Evolutionary conservation across 2,797 vertebrate genomes (phyloP), one percentile per base, ranked within the genome.

Genomic region (Prunella strophiata): DNA sequence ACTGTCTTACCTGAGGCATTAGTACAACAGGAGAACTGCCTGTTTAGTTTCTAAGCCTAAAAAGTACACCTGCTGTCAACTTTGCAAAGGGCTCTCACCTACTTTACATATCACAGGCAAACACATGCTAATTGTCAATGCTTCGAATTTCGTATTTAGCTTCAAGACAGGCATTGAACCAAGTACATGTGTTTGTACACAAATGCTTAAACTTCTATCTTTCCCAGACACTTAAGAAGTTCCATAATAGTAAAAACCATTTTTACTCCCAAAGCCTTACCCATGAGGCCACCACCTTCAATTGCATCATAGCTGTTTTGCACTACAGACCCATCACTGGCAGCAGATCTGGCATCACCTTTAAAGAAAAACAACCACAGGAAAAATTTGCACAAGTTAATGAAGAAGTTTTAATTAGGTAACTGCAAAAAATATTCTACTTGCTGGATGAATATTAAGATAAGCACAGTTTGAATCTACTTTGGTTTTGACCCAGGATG

Each of bases 271-370:
- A 89, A 82, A 91, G 70, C 84, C 98, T 98, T 98, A 99, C 99
- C 98, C 97, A 98, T 98, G 95, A 97, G 97, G 96, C 98, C 98
- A 91, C 98, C 98, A 61, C 98, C 98, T 98, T 99, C 99, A 96
- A 99, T 97, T 55, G 98, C 97, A 96, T 99, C 99, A 7, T 98
- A 99, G 98, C 96, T 99, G 96, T 98, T 98, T 29, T 98, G 97
- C 82, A 97, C 94, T 85, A 93, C 95, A 50, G 98, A 96, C 76
- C 97, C 98, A 89, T 98, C 98, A 59, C 97, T 98, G 88, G 98
- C 93, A 95, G 97, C 77, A 80, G 97, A 96, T 36, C 67, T 32
- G 71, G 85, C 78, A 97, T 98, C 98, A 91, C 98, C 98, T 98
- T 57, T 63, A 58, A 96, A 93, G 34, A 68, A 48, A 66, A 58